Evolutionary conservation across 2,797 vertebrate species (phyloP), one percentile per base, ranked within the genome.

Genomic region (Sparidentex hasta): DNA sequence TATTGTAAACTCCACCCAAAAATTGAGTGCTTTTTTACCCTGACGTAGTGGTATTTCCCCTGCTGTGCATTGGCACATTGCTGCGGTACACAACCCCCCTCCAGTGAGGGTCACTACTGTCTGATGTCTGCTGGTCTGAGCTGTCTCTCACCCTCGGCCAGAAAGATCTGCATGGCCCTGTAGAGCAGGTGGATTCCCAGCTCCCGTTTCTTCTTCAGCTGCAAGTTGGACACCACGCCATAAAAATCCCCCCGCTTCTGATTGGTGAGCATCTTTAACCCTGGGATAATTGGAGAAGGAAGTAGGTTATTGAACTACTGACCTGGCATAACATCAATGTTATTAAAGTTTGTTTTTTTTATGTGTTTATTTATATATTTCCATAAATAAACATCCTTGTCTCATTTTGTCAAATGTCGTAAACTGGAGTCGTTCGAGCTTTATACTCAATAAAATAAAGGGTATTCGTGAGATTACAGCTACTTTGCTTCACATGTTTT

Each of bases 121-220:
- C 93, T 89, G 81, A 98, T 96, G 77, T 98, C 97, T 0, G 90
- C 87, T 0, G 97, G 97, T 16, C 95, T 87, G 63, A 98, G 95
- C 87, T 98, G 97, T 57, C 96, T 87, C 76, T 98, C 96, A 0
- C 97, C 97, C 86, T 99, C 97, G 0, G 97, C 97, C 92, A 98
- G 91, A 82, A 98, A 98, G 90, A 98, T 96, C 81, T 95, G 94
- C 95, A 98, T 96, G 69, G 96, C 96, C 0, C 96, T 86, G 86
- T 96, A 94, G 2, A 98, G 91, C 87, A 98, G 88, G 65, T 97
- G 95, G 13, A 97, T 91, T 0, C 97, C 97, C 23, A 98, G 88
- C 65, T 93, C 88, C 52, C 91, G 92, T 13, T 95, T 96, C 18
- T 88, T 95, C 23, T 82, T 88, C 0, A 67, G 29, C 0, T 93